Conservation (phyloP, 2,113 vertebrate species). For the Mirounga angustirostris region DNA sequence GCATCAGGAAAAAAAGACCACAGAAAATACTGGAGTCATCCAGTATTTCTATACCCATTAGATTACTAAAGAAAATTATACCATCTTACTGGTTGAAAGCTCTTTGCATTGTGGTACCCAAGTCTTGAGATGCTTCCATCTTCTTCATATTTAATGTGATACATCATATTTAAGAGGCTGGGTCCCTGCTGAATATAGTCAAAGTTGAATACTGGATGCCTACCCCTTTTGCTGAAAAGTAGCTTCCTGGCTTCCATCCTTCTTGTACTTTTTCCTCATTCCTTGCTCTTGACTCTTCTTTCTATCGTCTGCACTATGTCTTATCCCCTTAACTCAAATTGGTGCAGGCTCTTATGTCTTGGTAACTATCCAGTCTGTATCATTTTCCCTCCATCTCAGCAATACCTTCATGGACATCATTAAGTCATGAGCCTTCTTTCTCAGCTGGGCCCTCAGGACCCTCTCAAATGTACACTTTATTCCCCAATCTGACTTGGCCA, state of each 20-base stretch:
- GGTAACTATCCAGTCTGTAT: neutral
- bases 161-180: neutral
- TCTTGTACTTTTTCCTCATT: neutral
- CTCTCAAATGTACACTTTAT: neutral
- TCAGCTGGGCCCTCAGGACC: neutral
- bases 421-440: neutral
- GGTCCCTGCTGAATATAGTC: neutral
- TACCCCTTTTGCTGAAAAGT: neutral
- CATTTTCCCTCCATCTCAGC: neutral
- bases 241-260: neutral
- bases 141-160: neutral
- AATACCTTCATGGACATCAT: neutral
- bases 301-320: neutral
- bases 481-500: neutral
- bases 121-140: neutral
- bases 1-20: neutral
- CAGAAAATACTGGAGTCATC: neutral
- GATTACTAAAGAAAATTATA: neutral
- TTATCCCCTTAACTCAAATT: neutral
- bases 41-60: neutral
- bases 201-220: neutral
- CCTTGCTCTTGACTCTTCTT: neutral
- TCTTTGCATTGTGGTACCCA: neutral
- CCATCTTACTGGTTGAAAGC: neutral
- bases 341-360: neutral